Percentiles rank a stretch among this genome's conserved stretches.
Evolutionary conservation across 1,140 invertebrate genomes (phyloP).

Genomic region (Drosophila kepulauana): DNA sequence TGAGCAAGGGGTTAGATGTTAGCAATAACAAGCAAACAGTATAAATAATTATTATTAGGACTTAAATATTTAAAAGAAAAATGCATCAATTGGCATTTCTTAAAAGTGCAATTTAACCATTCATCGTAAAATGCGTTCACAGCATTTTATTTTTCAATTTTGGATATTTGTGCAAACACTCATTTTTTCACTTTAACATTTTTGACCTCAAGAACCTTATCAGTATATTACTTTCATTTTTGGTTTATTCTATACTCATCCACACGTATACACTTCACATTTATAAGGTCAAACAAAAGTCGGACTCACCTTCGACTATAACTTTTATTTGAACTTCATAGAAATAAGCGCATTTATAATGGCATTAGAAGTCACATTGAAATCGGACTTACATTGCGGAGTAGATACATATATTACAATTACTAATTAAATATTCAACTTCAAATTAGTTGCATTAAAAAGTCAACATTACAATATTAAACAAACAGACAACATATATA

Average conservation of each 20-base stretch:
- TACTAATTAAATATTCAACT: background rate
- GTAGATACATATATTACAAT: background rate
- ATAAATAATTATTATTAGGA: background rate
- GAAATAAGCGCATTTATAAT: background rate
- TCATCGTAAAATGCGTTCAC: background rate
- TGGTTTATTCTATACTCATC: background rate
- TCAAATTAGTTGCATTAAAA: background rate
- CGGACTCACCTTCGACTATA: conserved; percentile 36
- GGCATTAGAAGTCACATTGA: background rate
- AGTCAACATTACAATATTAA: background rate
- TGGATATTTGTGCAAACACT: background rate
- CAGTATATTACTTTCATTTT: background rate
- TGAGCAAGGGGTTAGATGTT: background rate
- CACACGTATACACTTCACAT: conserved; percentile 10
- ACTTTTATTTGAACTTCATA: conserved; percentile 52
- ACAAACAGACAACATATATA: background rate
- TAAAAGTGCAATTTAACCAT: background rate
- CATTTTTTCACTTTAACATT: background rate
- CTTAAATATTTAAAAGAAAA: background rate
- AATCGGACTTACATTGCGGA: background rate
- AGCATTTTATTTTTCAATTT: background rate
- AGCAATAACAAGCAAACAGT: background rate
- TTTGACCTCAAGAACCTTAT: conserved; percentile 6
- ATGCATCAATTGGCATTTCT: background rate
- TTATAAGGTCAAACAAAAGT: conserved; percentile 30